These are phyloP conservation scores for Chamaea fasciata DNA, from an alignment of 2,113 vertebrate genomes.

Conservation along the genomic window DNA sequence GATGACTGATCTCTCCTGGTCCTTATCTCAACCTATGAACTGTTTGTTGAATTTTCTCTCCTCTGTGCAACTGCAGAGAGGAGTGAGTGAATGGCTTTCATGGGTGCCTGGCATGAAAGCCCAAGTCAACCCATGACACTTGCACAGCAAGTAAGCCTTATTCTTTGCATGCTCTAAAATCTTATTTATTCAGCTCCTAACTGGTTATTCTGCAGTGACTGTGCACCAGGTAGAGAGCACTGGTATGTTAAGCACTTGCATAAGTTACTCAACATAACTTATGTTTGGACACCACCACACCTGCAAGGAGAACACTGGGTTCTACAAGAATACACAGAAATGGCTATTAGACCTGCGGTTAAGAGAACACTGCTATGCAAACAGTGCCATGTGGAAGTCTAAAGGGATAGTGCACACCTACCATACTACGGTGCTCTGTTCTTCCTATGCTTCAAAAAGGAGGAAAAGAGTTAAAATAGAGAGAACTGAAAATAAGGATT, in stretches of 20 bases:
- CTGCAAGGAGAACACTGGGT: not conserved
- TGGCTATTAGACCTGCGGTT: not conserved
- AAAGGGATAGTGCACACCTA: not conserved
- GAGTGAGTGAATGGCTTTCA: accelerated
- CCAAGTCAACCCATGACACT: not conserved
- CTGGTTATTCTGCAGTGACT: not conserved
- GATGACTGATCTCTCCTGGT: not conserved
- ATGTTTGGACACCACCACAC: not conserved
- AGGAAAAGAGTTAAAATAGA: not conserved
- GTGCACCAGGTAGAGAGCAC: not conserved
- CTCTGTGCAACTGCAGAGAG: not conserved
- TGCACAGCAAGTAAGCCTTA: not conserved
- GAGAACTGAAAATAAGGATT: not conserved
- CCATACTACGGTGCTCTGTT: not conserved
- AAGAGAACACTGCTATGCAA: not conserved
- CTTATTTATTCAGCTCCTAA: not conserved
- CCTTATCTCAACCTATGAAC: not conserved
- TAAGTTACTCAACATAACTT: not conserved
- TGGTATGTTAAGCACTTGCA: not conserved
- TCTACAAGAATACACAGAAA: not conserved
- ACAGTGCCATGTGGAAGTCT: not conserved
- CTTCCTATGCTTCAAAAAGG: not conserved
- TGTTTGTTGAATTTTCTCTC: not conserved
- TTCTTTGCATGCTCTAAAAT: not conserved
- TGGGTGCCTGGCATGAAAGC: not conserved